These are phyloP conservation scores for Coilia nasus DNA, from an alignment of 2,797 vertebrate species.

Conservation along the genomic window DNA sequence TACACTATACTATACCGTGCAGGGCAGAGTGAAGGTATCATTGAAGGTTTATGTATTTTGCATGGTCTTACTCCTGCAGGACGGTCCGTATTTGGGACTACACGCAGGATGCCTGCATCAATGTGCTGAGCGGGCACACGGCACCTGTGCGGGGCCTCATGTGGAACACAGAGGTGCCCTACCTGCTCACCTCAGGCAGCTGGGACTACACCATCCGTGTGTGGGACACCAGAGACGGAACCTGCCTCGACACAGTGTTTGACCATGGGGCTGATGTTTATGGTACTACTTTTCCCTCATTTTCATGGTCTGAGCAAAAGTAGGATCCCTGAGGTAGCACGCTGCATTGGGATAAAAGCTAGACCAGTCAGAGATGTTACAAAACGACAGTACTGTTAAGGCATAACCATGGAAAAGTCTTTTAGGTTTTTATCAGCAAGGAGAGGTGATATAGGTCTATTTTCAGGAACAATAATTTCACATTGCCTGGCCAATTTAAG, in stretches of 20 bases:
- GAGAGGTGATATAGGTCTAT: not conserved
- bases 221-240: slow-evolving; percentile 95
- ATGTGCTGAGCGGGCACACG: slow-evolving; percentile 87
- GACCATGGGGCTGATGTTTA: slow-evolving; percentile 98
- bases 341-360: no score
- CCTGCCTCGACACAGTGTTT: slow-evolving; percentile 88
- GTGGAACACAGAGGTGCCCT: slow-evolving; percentile 98
- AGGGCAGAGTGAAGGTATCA: not conserved
- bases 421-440: not conserved
- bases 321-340: no score
- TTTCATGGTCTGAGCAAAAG: not conserved
- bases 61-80: slow-evolving; percentile 64
- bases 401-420: not conserved
- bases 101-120: slow-evolving; percentile 94
- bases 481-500: not conserved
- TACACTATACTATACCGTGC: no score
- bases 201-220: slow-evolving; percentile 97
- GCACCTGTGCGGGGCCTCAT: slow-evolving; percentile 92
- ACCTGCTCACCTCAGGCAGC: slow-evolving; percentile 90
- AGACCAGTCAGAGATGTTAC: not conserved
- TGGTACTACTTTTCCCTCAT: slow-evolving; percentile 67
- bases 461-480: not conserved
- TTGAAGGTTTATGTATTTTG: not conserved
- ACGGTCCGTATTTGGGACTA: slow-evolving; percentile 98
- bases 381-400: not conserved